Evolutionary conservation across 2,888 invertebrate genomes (phyloP).

Genomic region (Xylota sylvarum): DNA sequence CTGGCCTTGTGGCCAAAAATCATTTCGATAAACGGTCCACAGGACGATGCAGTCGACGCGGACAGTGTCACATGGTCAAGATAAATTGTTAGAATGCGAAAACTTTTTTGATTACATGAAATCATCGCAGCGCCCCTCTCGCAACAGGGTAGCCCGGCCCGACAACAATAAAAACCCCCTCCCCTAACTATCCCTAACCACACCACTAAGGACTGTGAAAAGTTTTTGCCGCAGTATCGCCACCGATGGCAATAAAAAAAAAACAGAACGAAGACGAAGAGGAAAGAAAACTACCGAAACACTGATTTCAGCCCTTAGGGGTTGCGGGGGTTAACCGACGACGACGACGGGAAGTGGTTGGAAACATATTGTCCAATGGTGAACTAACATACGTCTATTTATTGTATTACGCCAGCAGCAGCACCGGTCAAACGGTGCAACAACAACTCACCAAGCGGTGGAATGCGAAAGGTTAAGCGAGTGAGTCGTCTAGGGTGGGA

Average conservation of each 20-base stretch:
- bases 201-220: constrained; percentile 51
- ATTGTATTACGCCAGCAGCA: constrained; percentile 59
- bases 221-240: constrained; percentile 74
- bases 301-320: constrained; percentile 58
- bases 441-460: constrained; percentile 27
- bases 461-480: constrained; percentile 54
- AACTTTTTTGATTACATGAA: constrained; percentile 76
- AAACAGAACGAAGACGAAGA: constrained; percentile 50
- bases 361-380: constrained; percentile 69
- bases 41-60: constrained; percentile 44
- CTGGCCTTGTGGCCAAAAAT: constrained; percentile 37
- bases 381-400: constrained; percentile 67
- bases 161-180: constrained; percentile 2
- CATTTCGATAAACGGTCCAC: constrained; percentile 38
- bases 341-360: constrained; percentile 4
- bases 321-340: constrained; percentile 34
- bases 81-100: constrained; percentile 73
- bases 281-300: constrained; percentile 53
- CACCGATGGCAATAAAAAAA: constrained; percentile 74
- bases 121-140: constrained; percentile 28
- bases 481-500: constrained; percentile 48
- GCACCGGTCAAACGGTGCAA: constrained; percentile 55
- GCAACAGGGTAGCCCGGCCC: neutral
- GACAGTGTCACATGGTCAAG: constrained; percentile 72
- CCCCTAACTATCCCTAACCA: constrained; percentile 23